phyloP scores from a whole-genome alignment of 1,140 invertebrate species.

The Oncopeltus fasciatus region DNA sequence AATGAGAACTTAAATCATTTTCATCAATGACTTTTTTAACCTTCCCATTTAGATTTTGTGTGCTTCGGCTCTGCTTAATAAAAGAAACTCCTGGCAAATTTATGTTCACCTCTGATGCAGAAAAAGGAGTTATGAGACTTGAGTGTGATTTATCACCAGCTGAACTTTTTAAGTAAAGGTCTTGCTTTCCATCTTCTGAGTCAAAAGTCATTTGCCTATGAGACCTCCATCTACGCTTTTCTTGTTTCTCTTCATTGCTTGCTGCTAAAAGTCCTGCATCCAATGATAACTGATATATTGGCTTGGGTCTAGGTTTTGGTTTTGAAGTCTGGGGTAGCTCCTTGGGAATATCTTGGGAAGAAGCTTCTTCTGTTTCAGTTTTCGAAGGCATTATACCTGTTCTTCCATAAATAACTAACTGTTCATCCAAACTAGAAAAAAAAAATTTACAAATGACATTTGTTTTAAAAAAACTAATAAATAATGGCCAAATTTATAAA shows the following conservation, averaged over 20 bases:
- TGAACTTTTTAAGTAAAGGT: constrained; percentile 11
- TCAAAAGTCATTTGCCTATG: constrained; percentile 22
- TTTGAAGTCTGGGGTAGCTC: constrained; percentile 7
- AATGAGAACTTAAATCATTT: constrained; percentile 52
- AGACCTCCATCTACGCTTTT: constrained; percentile 16
- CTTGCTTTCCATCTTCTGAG: constrained; percentile 11
- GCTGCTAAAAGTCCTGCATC: constrained; percentile 19
- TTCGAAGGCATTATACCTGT: constrained; percentile 21
- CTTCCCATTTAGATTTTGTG: constrained; percentile 17
- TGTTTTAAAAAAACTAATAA: not conserved
- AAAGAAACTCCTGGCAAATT: constrained; percentile 28
- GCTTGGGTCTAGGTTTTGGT: not conserved
- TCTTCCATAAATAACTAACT: constrained; percentile 27
- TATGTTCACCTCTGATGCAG: constrained; percentile 19
- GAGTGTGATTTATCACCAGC: constrained; percentile 10
- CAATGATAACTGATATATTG: constrained; percentile 21
- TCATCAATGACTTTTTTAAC: constrained; percentile 33
- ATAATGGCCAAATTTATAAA: not conserved
- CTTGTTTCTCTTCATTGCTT: constrained; percentile 4
- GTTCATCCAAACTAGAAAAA: constrained; percentile 41
- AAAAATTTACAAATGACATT: not conserved
- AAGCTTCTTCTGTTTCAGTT: constrained; percentile 17
- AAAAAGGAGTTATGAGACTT: constrained; percentile 18
- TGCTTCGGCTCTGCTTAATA: constrained; percentile 27
- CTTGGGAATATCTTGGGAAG: constrained; percentile 17